phyloP scores from a whole-genome alignment of 2,113 vertebrate species.

The Oryctolagus cuniculus region mOryCun1.1 NC_091453.1:118864001-118864500 shows the following conservation, averaged over 20 bases:
- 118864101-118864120: background rate
- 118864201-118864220: background rate
- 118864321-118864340: background rate
- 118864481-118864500: background rate
- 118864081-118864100: background rate
- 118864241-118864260: background rate
- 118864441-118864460: background rate
- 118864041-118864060: background rate
- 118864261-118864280: no score
- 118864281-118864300: background rate
- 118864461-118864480: background rate
- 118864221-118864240: background rate
- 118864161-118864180: background rate
- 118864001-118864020: background rate
- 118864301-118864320: background rate
- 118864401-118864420: background rate
- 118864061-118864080: conserved; percentile 24
- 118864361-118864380: background rate
- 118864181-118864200: background rate
- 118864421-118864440: conserved; percentile 22
- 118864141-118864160: background rate
- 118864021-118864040: background rate
- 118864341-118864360: background rate
- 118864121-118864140: background rate
- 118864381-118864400: background rate